Evolutionary conservation across 1,140 invertebrate genomes (phyloP).

Genomic region (Hormaphis cornu): DNA sequence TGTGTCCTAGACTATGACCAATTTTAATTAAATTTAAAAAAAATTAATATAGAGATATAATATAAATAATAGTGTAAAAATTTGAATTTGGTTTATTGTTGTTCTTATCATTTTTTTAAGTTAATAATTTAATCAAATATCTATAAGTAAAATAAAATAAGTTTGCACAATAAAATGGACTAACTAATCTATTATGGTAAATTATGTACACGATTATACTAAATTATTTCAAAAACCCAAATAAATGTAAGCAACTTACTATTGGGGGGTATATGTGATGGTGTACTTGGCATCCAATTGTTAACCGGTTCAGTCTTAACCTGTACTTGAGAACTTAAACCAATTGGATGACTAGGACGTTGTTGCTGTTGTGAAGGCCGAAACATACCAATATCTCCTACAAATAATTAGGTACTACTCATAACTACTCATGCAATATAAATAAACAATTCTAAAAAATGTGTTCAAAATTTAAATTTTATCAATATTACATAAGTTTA

Average conservation of each 20-base stretch:
- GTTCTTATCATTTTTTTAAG: no score
- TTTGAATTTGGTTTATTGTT: no score
- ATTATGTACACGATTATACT: not conserved
- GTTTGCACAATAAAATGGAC: no score
- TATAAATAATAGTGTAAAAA: no score
- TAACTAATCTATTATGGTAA: no score
- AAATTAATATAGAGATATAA: no score
- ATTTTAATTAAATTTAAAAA: no score
- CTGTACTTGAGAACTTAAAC: constrained; percentile 25
- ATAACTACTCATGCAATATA: constrained; percentile 29
- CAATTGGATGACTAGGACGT: constrained; percentile 25
- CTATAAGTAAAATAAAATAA: no score
- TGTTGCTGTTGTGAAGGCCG: constrained; percentile 5
- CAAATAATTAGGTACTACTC: constrained; percentile 27
- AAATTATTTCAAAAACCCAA: not conserved
- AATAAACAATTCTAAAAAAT: not conserved
- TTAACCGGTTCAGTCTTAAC: constrained; percentile 25
- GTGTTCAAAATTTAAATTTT: not conserved
- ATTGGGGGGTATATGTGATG: constrained; percentile 26
- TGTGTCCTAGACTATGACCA: no score
- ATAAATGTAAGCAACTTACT: constrained; percentile 12
- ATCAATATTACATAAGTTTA: not conserved
- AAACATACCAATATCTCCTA: constrained; percentile 31
- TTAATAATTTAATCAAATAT: no score
- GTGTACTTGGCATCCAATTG: constrained; percentile 19